Base-by-base conservation (phyloP, 2,113 vertebrate genomes). In the Natator depressus region DNA sequence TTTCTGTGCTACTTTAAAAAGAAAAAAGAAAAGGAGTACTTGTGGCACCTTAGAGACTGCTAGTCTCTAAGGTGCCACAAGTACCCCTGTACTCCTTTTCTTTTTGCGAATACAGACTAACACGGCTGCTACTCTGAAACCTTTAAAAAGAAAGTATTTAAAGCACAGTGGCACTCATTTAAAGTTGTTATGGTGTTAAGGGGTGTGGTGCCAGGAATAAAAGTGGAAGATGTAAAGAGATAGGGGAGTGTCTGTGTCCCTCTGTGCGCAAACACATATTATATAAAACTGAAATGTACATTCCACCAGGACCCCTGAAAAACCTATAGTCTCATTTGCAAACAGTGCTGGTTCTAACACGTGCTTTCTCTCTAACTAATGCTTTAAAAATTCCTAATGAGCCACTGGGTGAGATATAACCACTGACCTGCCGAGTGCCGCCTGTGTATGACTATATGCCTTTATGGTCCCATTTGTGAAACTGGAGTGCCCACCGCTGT, bases 401-500 rank as follows among this genome's bases (percentile, higher is more conserved):
- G 31, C 35, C 49, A 47, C 22, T 0, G 0, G 12, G 86, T 75
- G 25, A 49, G 35, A 16, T n/a, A 35, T 25, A 11, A 20, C 55
- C 75, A 24, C 13, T 20, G 2, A 31, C 46, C 35, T 0, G 0
- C 79, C 57, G 90, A 14, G 47, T 24, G 22, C 22, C 5, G 46
- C 72, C 10, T 42, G 62, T 11, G 1, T 38, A 57, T 53, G 89
- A 46, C 79, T 27, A 76, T 27, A 50, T 0, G 0, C 35, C 89
- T 50, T 46, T 0, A 0, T 25, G 38, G 59, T 0, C 17, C 0
- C 2, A 42, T 11, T 29, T 50, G 80, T 8, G 75, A 75, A 62
- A 59, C 53, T 49, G 1, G 6, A 46, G 35, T 0, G 0, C 1
- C 0, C 5, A n/a, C 29, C 38, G 35, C 2, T 3, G 50, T 80